phyloP scores from a whole-genome alignment of 2,113 vertebrate species.

The Thunnus thynnus region DNA sequence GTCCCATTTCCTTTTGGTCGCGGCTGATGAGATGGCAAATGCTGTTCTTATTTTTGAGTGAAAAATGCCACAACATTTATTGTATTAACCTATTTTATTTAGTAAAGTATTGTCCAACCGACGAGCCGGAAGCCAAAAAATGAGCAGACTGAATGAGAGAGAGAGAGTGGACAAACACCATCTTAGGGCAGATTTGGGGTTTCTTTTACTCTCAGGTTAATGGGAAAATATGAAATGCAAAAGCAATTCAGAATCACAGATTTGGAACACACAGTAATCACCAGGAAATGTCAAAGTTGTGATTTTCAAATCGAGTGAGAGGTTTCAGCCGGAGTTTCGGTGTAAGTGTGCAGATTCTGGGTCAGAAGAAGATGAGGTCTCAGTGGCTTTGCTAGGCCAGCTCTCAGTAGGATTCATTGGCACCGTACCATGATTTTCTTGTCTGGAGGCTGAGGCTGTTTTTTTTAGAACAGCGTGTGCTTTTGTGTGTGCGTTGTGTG shows the following conservation, averaged over 20 bases:
- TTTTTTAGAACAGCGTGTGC: constrained; percentile 46
- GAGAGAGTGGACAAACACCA: background rate
- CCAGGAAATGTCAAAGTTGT: background rate
- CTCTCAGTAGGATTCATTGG: constrained; percentile 61
- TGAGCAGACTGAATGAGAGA: background rate
- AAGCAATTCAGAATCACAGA: constrained; percentile 34
- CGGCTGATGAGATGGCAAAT: constrained; percentile 41
- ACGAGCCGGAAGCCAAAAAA: background rate
- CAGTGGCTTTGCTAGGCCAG: constrained; percentile 49
- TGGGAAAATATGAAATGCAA: constrained; percentile 5
- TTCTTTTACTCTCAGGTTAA: background rate
- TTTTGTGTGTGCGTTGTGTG: constrained; percentile 31
- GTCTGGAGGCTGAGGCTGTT: constrained; percentile 38
- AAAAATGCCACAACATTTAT: constrained; percentile 9
- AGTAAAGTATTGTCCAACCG: constrained; percentile 6
- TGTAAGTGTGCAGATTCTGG: constrained; percentile 38
- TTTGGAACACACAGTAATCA: constrained; percentile 14
- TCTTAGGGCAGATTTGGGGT: background rate
- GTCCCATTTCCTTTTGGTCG: constrained; percentile 40
- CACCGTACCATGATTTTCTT: constrained; percentile 53
- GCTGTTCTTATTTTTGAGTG: constrained; percentile 29
- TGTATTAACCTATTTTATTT: background rate
- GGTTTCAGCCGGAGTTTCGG: constrained; percentile 9
- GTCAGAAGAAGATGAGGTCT: constrained; percentile 43
- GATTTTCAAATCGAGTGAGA: constrained; percentile 8